phyloP scores from a whole-genome alignment of 1,140 invertebrate genomes.

The Pseudomyrmex sp. region DNA sequence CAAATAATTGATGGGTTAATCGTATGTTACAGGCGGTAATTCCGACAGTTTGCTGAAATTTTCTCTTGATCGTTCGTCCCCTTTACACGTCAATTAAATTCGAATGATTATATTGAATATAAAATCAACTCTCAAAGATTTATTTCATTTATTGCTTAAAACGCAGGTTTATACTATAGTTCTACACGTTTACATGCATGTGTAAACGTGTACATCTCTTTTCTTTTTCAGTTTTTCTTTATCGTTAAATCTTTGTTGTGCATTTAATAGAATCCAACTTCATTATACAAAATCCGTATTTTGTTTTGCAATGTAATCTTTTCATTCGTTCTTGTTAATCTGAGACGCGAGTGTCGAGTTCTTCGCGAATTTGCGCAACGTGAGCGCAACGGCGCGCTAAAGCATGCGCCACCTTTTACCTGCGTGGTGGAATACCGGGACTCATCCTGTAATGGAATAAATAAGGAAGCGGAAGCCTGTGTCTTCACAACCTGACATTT shows the following conservation, averaged over 20 bases:
- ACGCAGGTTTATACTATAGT: no score
- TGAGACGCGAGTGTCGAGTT: slow-evolving; percentile 33
- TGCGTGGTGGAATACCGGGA: slow-evolving; percentile 16
- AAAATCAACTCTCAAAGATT: slow-evolving; percentile 32
- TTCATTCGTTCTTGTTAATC: slow-evolving; percentile 29
- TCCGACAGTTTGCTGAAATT: slow-evolving; percentile 36
- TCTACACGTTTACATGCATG: background rate
- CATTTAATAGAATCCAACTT: background rate
- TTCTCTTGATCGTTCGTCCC: slow-evolving; percentile 13
- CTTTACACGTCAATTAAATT: slow-evolving; percentile 35
- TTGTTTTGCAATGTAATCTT: slow-evolving; percentile 15
- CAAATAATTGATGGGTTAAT: slow-evolving; percentile 46
- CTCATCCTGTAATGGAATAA: slow-evolving; percentile 76
- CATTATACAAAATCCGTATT: slow-evolving; percentile 41
- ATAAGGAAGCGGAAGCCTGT: slow-evolving; percentile 70
- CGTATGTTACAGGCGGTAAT: slow-evolving; percentile 11
- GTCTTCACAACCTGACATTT: slow-evolving; percentile 71
- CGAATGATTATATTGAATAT: slow-evolving; percentile 30
- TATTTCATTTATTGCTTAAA: slow-evolving; percentile 11
- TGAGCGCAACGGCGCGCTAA: slow-evolving; percentile 31
- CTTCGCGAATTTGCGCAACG: slow-evolving; percentile 50
- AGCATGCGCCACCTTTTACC: background rate
- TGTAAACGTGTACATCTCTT: background rate
- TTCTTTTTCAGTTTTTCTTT: background rate
- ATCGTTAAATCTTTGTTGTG: background rate